A percentile compares a stretch with the other conserved stretches of the same genome.
Evolutionary conservation across 2,888 invertebrate genomes (phyloP).

Genomic region (Cerceris ruficornis): DNA sequence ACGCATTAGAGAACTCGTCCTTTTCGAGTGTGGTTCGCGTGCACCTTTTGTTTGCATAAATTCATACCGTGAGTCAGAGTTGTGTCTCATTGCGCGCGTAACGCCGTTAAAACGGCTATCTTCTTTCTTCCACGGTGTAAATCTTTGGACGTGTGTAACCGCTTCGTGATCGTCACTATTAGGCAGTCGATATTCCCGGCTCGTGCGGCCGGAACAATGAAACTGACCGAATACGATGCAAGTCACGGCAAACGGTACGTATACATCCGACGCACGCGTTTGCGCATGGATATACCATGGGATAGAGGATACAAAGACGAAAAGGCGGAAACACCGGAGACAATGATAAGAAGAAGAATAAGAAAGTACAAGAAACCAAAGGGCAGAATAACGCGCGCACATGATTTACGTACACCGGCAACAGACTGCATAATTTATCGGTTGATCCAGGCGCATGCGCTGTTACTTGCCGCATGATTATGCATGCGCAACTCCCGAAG

Average conservation of each 20-base stretch:
- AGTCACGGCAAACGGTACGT: slow-evolving; percentile 60
- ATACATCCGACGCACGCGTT: slow-evolving; percentile 32
- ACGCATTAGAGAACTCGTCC: neutral
- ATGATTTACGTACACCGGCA: slow-evolving; percentile 63
- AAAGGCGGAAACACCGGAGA: slow-evolving; percentile 40
- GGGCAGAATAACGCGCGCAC: slow-evolving; percentile 43
- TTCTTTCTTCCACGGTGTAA: slow-evolving; percentile 11
- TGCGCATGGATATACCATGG: slow-evolving; percentile 26
- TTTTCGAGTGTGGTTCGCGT: slow-evolving; percentile 5
- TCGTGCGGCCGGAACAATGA: slow-evolving; percentile 62
- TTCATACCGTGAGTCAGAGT: slow-evolving; percentile 40
- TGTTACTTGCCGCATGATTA: slow-evolving; percentile 30
- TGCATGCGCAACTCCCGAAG: slow-evolving; percentile 39
- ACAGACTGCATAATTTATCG: slow-evolving; percentile 59
- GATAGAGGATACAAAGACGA: slow-evolving; percentile 25
- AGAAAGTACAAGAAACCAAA: slow-evolving; percentile 11
- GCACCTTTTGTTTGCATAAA: slow-evolving; percentile 37
- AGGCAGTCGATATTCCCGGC: slow-evolving; percentile 42
- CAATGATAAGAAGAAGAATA: slow-evolving; percentile 8
- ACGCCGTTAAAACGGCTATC: neutral
- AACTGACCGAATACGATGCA: slow-evolving; percentile 54
- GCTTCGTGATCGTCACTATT: slow-evolving; percentile 31
- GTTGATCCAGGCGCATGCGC: slow-evolving; percentile 47
- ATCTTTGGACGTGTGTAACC: neutral
- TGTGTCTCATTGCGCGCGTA: slow-evolving; percentile 9